Evolutionary conservation across 2,113 vertebrate genomes (phyloP).

Genomic region (Thalassoma bifasciatum): DNA sequence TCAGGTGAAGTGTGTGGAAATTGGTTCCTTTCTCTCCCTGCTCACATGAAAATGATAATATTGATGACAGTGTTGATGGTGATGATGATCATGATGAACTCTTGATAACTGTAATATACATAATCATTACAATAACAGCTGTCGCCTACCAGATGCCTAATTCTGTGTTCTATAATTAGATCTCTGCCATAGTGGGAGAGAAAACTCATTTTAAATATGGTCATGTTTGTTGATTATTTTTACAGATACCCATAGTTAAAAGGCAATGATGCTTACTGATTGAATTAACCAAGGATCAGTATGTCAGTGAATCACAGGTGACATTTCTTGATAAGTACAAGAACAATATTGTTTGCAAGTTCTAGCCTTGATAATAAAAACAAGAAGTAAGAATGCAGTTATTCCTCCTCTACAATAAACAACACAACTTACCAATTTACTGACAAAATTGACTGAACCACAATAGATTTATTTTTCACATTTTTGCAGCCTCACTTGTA

Average conservation of each 20-base stretch:
- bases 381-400: too few species aligned
- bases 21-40: slow-evolving; percentile 1
- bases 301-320: background rate
- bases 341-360: background rate
- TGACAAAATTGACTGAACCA: too few species aligned
- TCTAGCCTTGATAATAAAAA: background rate
- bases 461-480: too few species aligned
- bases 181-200: slow-evolving; percentile 28
- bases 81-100: slow-evolving; percentile 35
- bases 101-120: slow-evolving; percentile 46
- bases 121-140: slow-evolving; percentile 61
- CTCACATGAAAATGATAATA: slow-evolving; percentile 9
- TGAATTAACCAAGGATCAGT: slow-evolving; percentile 3
- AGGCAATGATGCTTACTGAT: slow-evolving; percentile 23
- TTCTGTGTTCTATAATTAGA: slow-evolving; percentile 48
- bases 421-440: too few species aligned
- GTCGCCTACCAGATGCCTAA: slow-evolving; percentile 53
- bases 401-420: too few species aligned
- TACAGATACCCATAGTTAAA: slow-evolving; percentile 24
- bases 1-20: background rate
- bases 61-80: slow-evolving; percentile 11
- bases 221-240: slow-evolving; percentile 35
- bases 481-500: too few species aligned
- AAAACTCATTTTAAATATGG: slow-evolving; percentile 38
- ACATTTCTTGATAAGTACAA: slow-evolving; percentile 1